A percentile compares a stretch with the other conserved stretches of the same genome.
phyloP scores from a whole-genome alignment of 2,888 invertebrate species.

The Aleiodes leptofemur region DNA sequence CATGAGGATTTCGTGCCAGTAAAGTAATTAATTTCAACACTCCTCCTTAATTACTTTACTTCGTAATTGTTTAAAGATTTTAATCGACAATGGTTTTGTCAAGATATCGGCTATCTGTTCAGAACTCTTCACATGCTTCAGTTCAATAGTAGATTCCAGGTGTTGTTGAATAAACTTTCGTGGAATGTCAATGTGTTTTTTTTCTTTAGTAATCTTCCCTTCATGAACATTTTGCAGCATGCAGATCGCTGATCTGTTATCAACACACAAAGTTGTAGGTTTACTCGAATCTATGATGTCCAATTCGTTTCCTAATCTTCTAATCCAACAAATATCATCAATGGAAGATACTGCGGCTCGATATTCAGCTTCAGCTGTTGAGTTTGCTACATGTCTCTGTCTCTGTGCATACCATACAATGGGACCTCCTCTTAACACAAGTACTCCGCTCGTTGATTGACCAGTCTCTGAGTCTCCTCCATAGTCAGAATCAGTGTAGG shows the following conservation, averaged over 20 bases:
- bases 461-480: constrained; percentile 52
- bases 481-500: constrained; percentile 57
- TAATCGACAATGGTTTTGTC: constrained; percentile 56
- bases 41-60: constrained; percentile 60
- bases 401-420: constrained; percentile 59
- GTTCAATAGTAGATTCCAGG: constrained; percentile 56
- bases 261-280: constrained; percentile 60
- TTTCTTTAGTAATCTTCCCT: constrained; percentile 62
- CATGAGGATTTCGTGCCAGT: too few relatives aligned
- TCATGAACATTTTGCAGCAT: constrained; percentile 62
- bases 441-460: too few relatives aligned
- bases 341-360: constrained; percentile 62
- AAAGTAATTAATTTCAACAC: constrained; percentile 48
- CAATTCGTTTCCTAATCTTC: constrained; percentile 58
- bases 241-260: constrained; percentile 62
- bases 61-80: constrained; percentile 52
- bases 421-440: constrained; percentile 60
- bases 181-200: constrained; percentile 63
- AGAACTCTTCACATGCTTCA: constrained; percentile 57
- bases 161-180: constrained; percentile 63
- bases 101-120: constrained; percentile 61
- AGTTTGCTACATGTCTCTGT: constrained; percentile 56
- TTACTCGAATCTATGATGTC: constrained; percentile 43
- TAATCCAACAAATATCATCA: constrained; percentile 64
- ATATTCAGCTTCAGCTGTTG: constrained; percentile 64